Base-by-base conservation (phyloP, 2,113 vertebrate species). In the Maccullochella peelii region DNA sequence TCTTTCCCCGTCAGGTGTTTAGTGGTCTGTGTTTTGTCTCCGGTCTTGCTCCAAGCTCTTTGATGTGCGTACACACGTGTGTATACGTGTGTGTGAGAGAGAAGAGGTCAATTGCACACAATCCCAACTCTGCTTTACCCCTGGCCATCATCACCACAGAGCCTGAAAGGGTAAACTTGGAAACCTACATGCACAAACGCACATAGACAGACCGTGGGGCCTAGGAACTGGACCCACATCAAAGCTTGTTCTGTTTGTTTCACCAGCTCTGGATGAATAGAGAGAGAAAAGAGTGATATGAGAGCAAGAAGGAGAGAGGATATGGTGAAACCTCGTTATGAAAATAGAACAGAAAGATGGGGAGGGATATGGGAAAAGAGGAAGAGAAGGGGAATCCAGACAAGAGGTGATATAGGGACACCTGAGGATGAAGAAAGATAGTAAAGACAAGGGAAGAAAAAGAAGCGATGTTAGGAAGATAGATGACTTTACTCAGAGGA, bases 201-300 rank as follows among this genome's bases (percentile, higher is more conserved):
- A 75, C 85, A 83, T 14, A 68, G 62, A 76, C 68, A 72, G 67
- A 85, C 68, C 69, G 82, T 38, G 59, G 58, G 82, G 79, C 80
- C 79, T 83, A 75, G 78, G 86, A 89, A 67, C 71, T 84, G 84
- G 80, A 86, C 84, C 76, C 82, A 86, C 86, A 87, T 92, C 90
- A 90, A 87, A 92, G 91, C 25, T 23, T 36, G 1, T 33, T 66
- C 33, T 18, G 67, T 91, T 80, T 87, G 74, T 84, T 83, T 88
- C 85, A 80, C 49, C 65, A 49, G 78, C 77, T 82, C 66, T 30
- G 66, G 76, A 30, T 79, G 63, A 81, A 78, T 6, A 42, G 36
- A 78, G 58, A 63, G 66, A 38, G 59, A 59, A 73, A 15, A 33
- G 72, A 74, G 44, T 16, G 76, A 76, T n/a, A 30, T 6, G 77